phyloP scores from a whole-genome alignment of 2,797 vertebrate species.

The Bufotes viridis region DNA sequence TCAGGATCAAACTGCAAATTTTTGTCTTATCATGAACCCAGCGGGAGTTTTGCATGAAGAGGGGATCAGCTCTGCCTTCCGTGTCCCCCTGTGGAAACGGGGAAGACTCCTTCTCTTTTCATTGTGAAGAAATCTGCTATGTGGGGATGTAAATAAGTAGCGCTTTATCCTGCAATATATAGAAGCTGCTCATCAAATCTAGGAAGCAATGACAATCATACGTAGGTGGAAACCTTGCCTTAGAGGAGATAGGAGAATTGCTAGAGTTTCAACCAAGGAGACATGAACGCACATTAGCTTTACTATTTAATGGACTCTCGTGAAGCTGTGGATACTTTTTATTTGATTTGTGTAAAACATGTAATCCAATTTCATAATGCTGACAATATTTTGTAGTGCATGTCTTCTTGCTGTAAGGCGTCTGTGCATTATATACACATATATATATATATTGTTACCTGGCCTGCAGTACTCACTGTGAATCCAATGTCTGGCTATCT shows the following conservation, averaged over 20 bases:
- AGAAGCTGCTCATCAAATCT: constrained; percentile 39
- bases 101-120: neutral
- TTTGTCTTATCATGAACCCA: neutral
- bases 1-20: neutral
- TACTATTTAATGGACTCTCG: neutral
- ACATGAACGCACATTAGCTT: constrained; percentile 36
- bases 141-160: neutral
- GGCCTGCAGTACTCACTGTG: constrained; percentile 27
- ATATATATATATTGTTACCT: constrained; percentile 3
- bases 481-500: neutral
- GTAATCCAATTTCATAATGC: neutral
- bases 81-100: neutral
- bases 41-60: neutral
- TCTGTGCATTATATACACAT: neutral
- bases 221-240: constrained; percentile 35
- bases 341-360: constrained; percentile 27
- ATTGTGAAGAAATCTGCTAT: constrained; percentile 1
- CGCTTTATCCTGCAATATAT: constrained; percentile 11
- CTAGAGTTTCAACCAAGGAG: constrained; percentile 27
- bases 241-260: constrained; percentile 20
- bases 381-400: constrained; percentile 29
- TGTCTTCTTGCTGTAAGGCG: constrained; percentile 7
- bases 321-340: constrained; percentile 21
- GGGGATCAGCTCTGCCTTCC: neutral
- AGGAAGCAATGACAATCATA: constrained; percentile 60